Evolutionary conservation across 2,888 invertebrate species (phyloP).

Genomic region (Leistus spinibarbis): DNA sequence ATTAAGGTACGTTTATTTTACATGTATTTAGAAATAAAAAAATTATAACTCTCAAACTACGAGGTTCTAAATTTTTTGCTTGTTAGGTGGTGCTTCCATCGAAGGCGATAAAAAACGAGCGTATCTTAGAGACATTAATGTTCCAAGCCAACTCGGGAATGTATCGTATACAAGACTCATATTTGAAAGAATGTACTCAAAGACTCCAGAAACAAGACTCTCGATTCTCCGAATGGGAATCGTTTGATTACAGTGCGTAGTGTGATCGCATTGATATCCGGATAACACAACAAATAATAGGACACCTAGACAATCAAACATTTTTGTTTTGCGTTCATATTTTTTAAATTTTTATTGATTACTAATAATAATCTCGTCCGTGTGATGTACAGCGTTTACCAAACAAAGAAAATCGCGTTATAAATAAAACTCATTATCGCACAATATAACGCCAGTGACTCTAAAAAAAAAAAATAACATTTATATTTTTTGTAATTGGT

Average conservation of each 20-base stretch:
- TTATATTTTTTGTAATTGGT: slow-evolving; percentile 38
- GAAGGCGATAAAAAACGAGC: slow-evolving; percentile 90
- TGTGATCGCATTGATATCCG: slow-evolving; percentile 3
- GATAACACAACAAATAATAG: not conserved
- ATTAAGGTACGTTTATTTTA: slow-evolving; percentile 68
- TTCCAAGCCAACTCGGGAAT: slow-evolving; percentile 92
- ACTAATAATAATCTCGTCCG: slow-evolving; percentile 20
- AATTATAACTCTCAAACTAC: no score
- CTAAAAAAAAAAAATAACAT: slow-evolving; percentile 8
- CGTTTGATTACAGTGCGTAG: slow-evolving; percentile 69
- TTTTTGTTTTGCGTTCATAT: not conserved
- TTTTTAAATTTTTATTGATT: not conserved
- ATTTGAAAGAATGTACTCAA: slow-evolving; percentile 85
- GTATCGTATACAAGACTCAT: slow-evolving; percentile 88
- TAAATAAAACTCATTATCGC: not conserved
- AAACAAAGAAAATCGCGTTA: not conserved
- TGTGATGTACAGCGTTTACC: slow-evolving; percentile 31
- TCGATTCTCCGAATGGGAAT: slow-evolving; percentile 80
- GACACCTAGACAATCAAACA: slow-evolving; percentile 35
- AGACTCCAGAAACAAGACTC: slow-evolving; percentile 89
- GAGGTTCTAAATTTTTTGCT: not conserved
- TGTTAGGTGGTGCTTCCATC: slow-evolving; percentile 83
- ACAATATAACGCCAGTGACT: slow-evolving; percentile 1
- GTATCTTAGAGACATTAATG: slow-evolving; percentile 90
- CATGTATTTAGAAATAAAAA: no score